Conservation (phyloP, 2,113 vertebrate genomes). For the Lanius collurio region DNA sequence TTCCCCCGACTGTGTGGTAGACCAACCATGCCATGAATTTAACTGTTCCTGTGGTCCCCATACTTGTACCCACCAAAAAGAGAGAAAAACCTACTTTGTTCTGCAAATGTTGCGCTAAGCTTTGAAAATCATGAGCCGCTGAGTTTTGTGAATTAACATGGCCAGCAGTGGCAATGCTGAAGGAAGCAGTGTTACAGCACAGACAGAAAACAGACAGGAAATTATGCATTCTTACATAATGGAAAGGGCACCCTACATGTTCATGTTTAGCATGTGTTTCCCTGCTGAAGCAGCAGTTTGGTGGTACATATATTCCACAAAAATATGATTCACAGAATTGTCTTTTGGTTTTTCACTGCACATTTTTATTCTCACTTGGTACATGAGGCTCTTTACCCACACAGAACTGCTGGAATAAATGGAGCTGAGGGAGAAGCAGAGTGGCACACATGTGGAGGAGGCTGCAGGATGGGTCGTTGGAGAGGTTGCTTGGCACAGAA, state of each 20-base stretch:
- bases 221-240: slow-evolving; percentile 38
- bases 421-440: not conserved
- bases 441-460: rapidly evolving
- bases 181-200: slow-evolving; percentile 52
- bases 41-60: slow-evolving; percentile 85
- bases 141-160: slow-evolving; percentile 73
- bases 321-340: not conserved
- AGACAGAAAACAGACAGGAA: slow-evolving; percentile 61
- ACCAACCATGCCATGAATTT: slow-evolving; percentile 86
- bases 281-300: not conserved
- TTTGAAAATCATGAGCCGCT: slow-evolving; percentile 78
- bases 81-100: slow-evolving; percentile 80
- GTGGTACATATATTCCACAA: not conserved
- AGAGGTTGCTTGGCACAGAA: not conserved
- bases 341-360: not conserved
- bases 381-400: rapidly evolving
- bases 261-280: not conserved
- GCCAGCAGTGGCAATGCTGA: slow-evolving; percentile 57
- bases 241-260: not conserved
- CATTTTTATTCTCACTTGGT: not conserved
- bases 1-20: slow-evolving; percentile 84
- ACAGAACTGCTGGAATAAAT: rapidly evolving
- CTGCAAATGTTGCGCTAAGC: slow-evolving; percentile 73
- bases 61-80: slow-evolving; percentile 79
- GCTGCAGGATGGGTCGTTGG: rapidly evolving